phyloP scores from a whole-genome alignment of 2,888 invertebrate species.

The Dasysyrphus albostriatus region DNA sequence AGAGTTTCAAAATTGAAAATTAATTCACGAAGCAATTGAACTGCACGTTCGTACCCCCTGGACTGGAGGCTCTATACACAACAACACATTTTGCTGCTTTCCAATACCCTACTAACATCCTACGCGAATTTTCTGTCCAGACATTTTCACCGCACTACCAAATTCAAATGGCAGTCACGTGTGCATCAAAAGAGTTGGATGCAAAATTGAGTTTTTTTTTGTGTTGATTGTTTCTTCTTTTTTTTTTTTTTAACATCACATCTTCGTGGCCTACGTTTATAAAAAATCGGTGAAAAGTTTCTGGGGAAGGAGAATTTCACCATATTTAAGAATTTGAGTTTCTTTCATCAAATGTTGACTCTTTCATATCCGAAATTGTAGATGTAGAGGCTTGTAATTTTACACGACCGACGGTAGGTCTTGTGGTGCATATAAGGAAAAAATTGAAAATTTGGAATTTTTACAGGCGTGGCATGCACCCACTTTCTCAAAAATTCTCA shows the following conservation, averaged over 20 bases:
- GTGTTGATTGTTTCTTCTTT: background rate
- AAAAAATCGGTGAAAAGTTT: background rate
- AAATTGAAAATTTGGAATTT: too few species aligned
- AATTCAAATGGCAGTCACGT: constrained; percentile 70
- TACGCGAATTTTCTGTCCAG: constrained; percentile 79
- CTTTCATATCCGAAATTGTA: too few species aligned
- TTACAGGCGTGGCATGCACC: too few species aligned
- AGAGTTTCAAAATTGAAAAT: constrained; percentile 57
- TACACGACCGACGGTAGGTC: too few species aligned
- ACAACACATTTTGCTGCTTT: constrained; percentile 77
- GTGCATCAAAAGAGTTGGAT: constrained; percentile 46
- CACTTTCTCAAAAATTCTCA: too few species aligned
- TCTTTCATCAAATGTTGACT: too few species aligned
- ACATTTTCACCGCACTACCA: constrained; percentile 57
- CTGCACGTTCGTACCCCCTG: constrained; percentile 42
- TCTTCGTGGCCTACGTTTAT: constrained; percentile 29
- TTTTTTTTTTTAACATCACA: background rate
- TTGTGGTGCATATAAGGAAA: too few species aligned
- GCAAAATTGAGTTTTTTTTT: constrained; percentile 3
- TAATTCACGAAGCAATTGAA: constrained; percentile 65
- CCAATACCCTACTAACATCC: constrained; percentile 82
- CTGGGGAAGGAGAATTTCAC: constrained; percentile 24
- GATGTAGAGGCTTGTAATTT: too few species aligned
- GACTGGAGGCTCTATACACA: constrained; percentile 19
- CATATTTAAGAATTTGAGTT: too few species aligned